These are phyloP conservation scores for Chrysodeixis includens DNA, from an alignment of 2,888 invertebrate genomes.

Conservation along the genomic window DNA sequence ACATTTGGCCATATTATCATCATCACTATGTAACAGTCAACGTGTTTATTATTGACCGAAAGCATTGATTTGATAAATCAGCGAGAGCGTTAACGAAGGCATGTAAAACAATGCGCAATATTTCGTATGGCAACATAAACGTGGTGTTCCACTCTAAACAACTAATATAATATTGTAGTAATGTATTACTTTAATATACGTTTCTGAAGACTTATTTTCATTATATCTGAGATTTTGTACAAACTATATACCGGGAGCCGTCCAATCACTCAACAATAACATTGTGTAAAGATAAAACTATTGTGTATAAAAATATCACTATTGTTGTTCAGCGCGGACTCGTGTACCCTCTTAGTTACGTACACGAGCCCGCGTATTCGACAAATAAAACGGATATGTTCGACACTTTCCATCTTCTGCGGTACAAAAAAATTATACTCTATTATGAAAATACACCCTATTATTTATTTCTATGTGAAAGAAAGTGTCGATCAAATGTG, in stretches of 20 bases:
- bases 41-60: constrained; percentile 48
- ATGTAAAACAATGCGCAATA: constrained; percentile 37
- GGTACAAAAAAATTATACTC: constrained; percentile 83
- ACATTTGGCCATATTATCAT: constrained; percentile 29
- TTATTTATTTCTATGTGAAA: constrained; percentile 70
- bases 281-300: constrained; percentile 88
- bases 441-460: constrained; percentile 84
- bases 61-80: constrained; percentile 39
- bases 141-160: constrained; percentile 51
- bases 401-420: constrained; percentile 72
- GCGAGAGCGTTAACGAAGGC: constrained; percentile 30
- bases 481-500: constrained; percentile 73
- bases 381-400: constrained; percentile 79
- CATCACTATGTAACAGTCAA: constrained; percentile 39
- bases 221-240: constrained; percentile 79
- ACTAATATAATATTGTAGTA: constrained; percentile 57
- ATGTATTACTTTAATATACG: constrained; percentile 63
- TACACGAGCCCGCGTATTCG: constrained; percentile 70
- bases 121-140: constrained; percentile 55
- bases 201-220: constrained; percentile 75
- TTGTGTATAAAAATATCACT: constrained; percentile 88
- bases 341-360: constrained; percentile 55
- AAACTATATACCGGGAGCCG: constrained; percentile 88
- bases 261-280: constrained; percentile 88
- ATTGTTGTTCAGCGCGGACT: constrained; percentile 77